Base-by-base conservation (phyloP, 2,888 invertebrate genomes). In the Adelphocoris suturalis region DNA sequence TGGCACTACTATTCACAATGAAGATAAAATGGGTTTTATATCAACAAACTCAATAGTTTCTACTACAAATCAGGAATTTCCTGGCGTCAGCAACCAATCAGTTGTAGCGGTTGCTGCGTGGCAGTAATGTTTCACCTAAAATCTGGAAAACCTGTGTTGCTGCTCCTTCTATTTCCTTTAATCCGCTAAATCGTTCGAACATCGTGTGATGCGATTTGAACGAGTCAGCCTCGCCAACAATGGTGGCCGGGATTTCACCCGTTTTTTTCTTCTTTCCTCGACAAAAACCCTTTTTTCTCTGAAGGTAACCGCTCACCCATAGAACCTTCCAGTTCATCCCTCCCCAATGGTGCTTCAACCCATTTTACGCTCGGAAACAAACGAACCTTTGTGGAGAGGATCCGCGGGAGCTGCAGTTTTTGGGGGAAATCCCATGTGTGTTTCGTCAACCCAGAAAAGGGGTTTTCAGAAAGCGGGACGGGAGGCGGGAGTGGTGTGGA, bases 361-460 rank as follows among this genome's bases (percentile, higher is more conserved):
- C 68, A 68, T 68, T 68, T 68, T 68, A 68, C 68, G 68, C 68
- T 68, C 68, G 68, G 68, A 68, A 68, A 68, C 68, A 68, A 68
- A 68, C 68, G 23, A 68, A 68, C 68, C 68, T 68, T 68, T 68
- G 68, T 68, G 23, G 68, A 68, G 19, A 68, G 68, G 61, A 12
- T 19, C 19, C 23, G 11, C 12, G 19, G 57, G 68, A 68, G 68
- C 68, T 68, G 68, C 68, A 68, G 68, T 68, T 68, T 68, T 68
- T 19, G 68, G 68, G 68, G 61, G 68, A 19, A n/a, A 23, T 19
- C n/a, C 19, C 68, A n/a, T 19, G 23, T 23, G 68, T 23, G 68
- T 23, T 27, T 68, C 68, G 68, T 68, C 68, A 68, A 68, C 68
- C 68, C 68, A 5, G 27, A 68, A 68, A 61, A 68, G 19, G 68